Evolutionary conservation across 2,888 invertebrate genomes (phyloP), one percentile per base, ranked within the genome.

Genomic region (Sussaba pulchella): DNA sequence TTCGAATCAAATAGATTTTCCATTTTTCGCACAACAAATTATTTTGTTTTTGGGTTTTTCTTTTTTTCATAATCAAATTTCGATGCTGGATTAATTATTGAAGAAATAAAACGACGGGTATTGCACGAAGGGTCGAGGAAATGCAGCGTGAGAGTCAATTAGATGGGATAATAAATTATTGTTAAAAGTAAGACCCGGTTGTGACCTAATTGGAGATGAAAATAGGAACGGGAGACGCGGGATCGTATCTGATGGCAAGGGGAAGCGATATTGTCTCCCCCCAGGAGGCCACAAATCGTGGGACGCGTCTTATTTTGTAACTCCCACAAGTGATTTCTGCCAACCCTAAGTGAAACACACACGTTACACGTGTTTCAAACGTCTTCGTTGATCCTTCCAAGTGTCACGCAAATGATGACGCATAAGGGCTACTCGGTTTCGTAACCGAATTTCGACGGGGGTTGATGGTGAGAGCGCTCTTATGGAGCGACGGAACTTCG

Each of bases 161-260:
- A 39, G 26, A 63, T 36, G 17, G 63, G 17, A 67, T 50, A 59
- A 67, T 67, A 21, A 59, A 73, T 73, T 64, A 12, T 73, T 54
- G 12, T 47, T 5, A 2, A 67, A 17, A 12, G 54, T 19, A 57
- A 50, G 67, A 47, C 57, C 67, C 36, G 39, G 45, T 14, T 21
- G 17, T 67, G 59, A 61, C 75, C 45, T 17, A 61, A 59, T 67
- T 50, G 17, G 31, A 59, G 39, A 14, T 26, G 57, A 74, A 59
- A 61, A 50, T n/a, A n/a, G 52, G 19, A 17, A 50, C 47, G 31
- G 39, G 41, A 45, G 45, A 57, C 36, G 57, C 24, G 31, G 21
- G 57, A 47, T 45, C 21, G 14, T 17, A 4, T 39, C 21, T n/a
- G 45, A 66, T 36, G 17, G 21, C 8, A 19, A 47, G 43, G 19